phyloP scores from a whole-genome alignment of 2,888 invertebrate genomes.

The Acleris emargana region DNA sequence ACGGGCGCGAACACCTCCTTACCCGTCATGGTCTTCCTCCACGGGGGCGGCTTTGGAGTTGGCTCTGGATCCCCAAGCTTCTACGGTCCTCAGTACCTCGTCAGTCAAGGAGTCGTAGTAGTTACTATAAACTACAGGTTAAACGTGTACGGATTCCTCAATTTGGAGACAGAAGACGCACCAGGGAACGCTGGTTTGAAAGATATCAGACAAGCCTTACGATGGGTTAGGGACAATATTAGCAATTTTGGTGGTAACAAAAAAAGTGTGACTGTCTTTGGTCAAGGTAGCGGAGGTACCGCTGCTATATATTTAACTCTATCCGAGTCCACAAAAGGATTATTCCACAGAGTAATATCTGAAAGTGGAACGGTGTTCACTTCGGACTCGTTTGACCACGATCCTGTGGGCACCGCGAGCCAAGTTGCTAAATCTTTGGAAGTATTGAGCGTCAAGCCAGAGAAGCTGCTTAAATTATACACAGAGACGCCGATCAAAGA shows the following conservation, averaged over 20 bases:
- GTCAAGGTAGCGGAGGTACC: constrained; percentile 73
- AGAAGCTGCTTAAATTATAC: constrained; percentile 60
- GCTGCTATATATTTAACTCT: constrained; percentile 72
- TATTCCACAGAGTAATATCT: constrained; percentile 71
- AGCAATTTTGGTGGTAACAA: constrained; percentile 66
- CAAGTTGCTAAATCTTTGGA: constrained; percentile 72
- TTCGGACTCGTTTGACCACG: constrained; percentile 65
- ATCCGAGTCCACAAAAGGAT: constrained; percentile 67
- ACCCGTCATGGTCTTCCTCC: constrained; percentile 77
- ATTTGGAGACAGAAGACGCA: constrained; percentile 66
- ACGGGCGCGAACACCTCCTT: constrained; percentile 50
- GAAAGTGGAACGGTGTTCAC: constrained; percentile 70
- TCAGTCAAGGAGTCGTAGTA: constrained; percentile 69
- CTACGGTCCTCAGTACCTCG: constrained; percentile 75
- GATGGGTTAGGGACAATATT: constrained; percentile 74
- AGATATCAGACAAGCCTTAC: constrained; percentile 73
- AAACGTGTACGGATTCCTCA: constrained; percentile 75
- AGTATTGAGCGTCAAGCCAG: constrained; percentile 55
- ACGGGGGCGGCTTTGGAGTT: constrained; percentile 77
- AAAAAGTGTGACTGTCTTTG: constrained; percentile 74
- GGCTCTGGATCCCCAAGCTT: constrained; percentile 72
- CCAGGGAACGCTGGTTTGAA: constrained; percentile 79
- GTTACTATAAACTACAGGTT: constrained; percentile 80
- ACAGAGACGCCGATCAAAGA: constrained; percentile 56
- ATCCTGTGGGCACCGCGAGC: constrained; percentile 64